These are phyloP conservation scores for Brienomyrus brachyistius DNA, from an alignment of 2,113 vertebrate species.

Conservation along the genomic window DNA sequence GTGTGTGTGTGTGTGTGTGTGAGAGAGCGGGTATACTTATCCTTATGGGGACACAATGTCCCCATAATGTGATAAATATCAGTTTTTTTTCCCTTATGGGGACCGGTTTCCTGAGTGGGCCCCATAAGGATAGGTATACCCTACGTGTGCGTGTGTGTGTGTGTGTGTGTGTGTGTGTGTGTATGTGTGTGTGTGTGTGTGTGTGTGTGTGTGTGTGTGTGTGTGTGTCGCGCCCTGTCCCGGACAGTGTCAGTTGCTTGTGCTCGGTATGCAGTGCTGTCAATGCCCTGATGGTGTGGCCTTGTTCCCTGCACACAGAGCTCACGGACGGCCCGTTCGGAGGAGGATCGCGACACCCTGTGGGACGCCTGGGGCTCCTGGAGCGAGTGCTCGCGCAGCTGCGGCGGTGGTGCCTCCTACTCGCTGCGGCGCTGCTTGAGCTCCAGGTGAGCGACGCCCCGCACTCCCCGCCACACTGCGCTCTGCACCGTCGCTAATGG, in stretches of 20 bases:
- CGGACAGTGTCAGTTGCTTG: background rate
- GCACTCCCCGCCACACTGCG: background rate
- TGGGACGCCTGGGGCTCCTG: constrained; percentile 95
- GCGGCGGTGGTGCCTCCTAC: constrained; percentile 89
- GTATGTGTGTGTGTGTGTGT: background rate
- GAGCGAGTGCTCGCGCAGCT: constrained; percentile 94
- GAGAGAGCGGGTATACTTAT: too few relatives aligned
- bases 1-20: too few relatives aligned
- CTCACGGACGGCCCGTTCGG: constrained; percentile 79
- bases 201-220: background rate
- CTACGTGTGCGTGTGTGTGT: background rate
- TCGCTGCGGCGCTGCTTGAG: constrained; percentile 86
- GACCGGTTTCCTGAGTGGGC: too few relatives aligned
- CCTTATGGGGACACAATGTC: too few relatives aligned
- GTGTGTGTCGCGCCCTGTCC: too few relatives aligned
- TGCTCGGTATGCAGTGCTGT: background rate
- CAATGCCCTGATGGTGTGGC: background rate
- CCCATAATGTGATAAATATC: too few relatives aligned
- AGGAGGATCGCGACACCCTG: constrained; percentile 81
- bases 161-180: background rate
- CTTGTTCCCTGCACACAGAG: constrained; percentile 57
- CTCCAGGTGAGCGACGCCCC: constrained; percentile 69
- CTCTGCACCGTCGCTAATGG: background rate
- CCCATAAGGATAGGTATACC: too few relatives aligned
- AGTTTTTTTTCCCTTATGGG: too few relatives aligned